Conservation (phyloP, 1,140 invertebrate species). For the Drosophila mauritiana region DNA sequence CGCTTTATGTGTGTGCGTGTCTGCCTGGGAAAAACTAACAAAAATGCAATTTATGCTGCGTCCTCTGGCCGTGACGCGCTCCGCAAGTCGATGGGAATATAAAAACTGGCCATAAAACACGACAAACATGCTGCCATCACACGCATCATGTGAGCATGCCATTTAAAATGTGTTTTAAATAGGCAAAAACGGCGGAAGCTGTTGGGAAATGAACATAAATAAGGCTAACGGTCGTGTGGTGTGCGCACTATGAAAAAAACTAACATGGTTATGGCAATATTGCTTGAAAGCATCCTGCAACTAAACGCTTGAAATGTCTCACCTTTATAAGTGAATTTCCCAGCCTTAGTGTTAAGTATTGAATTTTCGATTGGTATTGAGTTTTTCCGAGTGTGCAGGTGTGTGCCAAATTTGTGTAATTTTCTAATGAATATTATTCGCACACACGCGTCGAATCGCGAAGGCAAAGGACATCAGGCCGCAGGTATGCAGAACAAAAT, state of each 20-base stretch:
- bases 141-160: slow-evolving; percentile 16
- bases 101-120: slow-evolving; percentile 28
- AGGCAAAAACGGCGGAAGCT: slow-evolving; percentile 23
- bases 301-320: no score
- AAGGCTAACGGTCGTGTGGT: slow-evolving; percentile 17
- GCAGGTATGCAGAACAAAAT: slow-evolving; percentile 46
- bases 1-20: slow-evolving; percentile 10
- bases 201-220: slow-evolving; percentile 38
- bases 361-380: no score
- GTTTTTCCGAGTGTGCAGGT: slow-evolving; percentile 11
- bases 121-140: slow-evolving; percentile 5
- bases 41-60: slow-evolving; percentile 69
- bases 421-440: slow-evolving; percentile 79
- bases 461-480: not conserved
- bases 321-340: no score
- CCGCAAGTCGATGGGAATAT: slow-evolving; percentile 7
- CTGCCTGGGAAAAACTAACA: slow-evolving; percentile 52
- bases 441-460: slow-evolving; percentile 45
- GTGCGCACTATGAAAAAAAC: slow-evolving; percentile 11
- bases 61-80: slow-evolving; percentile 26
- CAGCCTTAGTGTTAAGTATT: no score
- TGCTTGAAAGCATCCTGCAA: no score
- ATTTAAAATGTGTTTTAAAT: slow-evolving; percentile 55
- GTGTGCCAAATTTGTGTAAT: slow-evolving; percentile 59
- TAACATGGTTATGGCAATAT: no score